Evolutionary conservation across 2,888 invertebrate species (phyloP).

Genomic region (Danaus chrysippus): DNA sequence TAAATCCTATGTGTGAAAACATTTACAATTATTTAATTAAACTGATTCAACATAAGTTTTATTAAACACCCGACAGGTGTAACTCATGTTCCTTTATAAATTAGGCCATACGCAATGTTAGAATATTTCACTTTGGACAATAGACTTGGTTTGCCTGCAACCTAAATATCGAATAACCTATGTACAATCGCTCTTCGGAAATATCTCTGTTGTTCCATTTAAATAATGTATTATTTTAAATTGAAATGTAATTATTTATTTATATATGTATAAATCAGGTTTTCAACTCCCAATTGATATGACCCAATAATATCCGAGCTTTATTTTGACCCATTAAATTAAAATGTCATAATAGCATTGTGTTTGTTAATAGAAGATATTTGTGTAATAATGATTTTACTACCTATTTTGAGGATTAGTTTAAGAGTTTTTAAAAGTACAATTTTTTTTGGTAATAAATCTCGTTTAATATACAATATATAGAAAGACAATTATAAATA

Average conservation of each 20-base stretch:
- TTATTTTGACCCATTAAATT: not conserved
- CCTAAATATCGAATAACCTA: conserved; percentile 73
- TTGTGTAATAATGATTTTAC: too few species aligned
- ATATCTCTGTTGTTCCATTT: conserved; percentile 55
- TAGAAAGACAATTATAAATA: too few species aligned
- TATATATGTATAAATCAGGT: conserved; percentile 22
- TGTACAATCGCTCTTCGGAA: conserved; percentile 53
- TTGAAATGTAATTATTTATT: conserved; percentile 25
- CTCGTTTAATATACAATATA: too few species aligned
- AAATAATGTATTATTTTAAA: conserved; percentile 49
- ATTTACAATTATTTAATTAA: too few species aligned
- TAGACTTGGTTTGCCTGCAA: conserved; percentile 71
- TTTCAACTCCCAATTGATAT: conserved; percentile 2
- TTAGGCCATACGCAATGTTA: conserved; percentile 49
- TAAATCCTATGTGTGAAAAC: too few species aligned
- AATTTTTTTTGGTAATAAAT: too few species aligned
- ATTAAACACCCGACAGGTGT: not conserved
- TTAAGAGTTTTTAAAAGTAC: too few species aligned
- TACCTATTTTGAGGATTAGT: too few species aligned
- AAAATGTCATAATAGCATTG: too few species aligned
- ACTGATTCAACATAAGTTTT: not conserved
- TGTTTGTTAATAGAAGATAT: too few species aligned
- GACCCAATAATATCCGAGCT: not conserved
- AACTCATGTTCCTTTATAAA: conserved; percentile 31
- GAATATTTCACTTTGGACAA: conserved; percentile 73